These are phyloP conservation scores for Odocoileus virginianus DNA, from an alignment of 2,113 vertebrate species.

Conservation along the genomic window DNA sequence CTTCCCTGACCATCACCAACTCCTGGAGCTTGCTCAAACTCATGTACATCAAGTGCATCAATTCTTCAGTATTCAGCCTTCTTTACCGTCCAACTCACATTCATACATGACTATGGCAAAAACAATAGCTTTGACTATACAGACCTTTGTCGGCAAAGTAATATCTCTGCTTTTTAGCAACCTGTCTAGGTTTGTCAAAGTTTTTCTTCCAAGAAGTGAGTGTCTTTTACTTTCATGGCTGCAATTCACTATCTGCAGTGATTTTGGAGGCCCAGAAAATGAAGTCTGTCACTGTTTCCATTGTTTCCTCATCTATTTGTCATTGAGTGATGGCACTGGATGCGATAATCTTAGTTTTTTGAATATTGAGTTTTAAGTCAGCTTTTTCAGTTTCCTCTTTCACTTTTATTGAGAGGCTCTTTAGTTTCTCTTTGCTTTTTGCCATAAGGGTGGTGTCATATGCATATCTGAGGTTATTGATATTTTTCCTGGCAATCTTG, in stretches of 20 bases:
- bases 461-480: neutral
- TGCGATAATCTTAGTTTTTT: neutral
- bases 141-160: neutral
- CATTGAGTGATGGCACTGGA: neutral
- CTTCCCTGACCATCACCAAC: neutral
- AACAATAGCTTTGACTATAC: neutral
- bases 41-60: neutral
- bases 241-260: neutral
- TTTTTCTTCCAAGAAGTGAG: neutral
- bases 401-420: neutral
- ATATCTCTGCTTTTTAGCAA: neutral
- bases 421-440: neutral
- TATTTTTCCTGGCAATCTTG: neutral
- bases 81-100: neutral
- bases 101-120: fast-evolving
- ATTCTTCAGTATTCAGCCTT: neutral
- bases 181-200: neutral
- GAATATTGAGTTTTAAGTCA: neutral
- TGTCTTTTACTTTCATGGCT: neutral
- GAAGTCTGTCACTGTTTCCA: neutral
- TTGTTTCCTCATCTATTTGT: neutral
- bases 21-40: neutral
- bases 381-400: neutral
- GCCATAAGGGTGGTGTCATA: neutral
- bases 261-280: neutral